A percentile compares a stretch with the other conserved stretches of the same genome.
Evolutionary conservation across 2,888 invertebrate species (phyloP).

Genomic region (Folsomia manolachei): DNA sequence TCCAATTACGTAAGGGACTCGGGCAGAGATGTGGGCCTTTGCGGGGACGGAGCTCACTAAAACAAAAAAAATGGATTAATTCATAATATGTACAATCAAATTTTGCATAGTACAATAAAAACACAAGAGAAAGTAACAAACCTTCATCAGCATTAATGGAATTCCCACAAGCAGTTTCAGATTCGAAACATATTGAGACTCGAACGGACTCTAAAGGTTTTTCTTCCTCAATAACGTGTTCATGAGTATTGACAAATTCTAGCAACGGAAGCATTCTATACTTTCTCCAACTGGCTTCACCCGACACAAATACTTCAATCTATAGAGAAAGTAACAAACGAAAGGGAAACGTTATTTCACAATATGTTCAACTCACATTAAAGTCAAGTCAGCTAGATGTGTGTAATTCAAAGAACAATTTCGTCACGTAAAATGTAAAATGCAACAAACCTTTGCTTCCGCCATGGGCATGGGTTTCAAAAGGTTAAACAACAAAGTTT

Average conservation of each 20-base stretch:
- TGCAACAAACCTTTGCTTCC: slow-evolving; percentile 41
- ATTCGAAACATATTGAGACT: slow-evolving; percentile 77
- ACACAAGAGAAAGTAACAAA: too few relatives aligned
- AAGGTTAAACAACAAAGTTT: slow-evolving; percentile 73
- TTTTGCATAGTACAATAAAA: too few relatives aligned
- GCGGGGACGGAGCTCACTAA: slow-evolving; percentile 50
- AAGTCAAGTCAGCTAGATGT: neutral
- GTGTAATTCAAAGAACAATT: neutral
- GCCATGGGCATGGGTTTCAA: slow-evolving; percentile 46
- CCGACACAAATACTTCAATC: slow-evolving; percentile 53
- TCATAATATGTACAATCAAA: too few relatives aligned
- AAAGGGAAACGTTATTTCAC: neutral
- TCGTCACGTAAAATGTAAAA: neutral
- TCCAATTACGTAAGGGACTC: slow-evolving; percentile 53
- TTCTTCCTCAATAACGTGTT: slow-evolving; percentile 57
- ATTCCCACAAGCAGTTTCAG: slow-evolving; percentile 78
- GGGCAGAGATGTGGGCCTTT: slow-evolving; percentile 62
- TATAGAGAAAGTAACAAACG: slow-evolving; percentile 10
- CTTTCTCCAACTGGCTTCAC: slow-evolving; percentile 68
- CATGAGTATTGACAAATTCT: slow-evolving; percentile 59
- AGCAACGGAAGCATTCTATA: slow-evolving; percentile 54
- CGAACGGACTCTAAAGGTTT: slow-evolving; percentile 60
- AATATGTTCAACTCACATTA: neutral
- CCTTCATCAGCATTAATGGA: slow-evolving; percentile 68
- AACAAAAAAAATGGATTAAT: too few relatives aligned